Conservation (phyloP, 2,888 invertebrate genomes). For the Chirona hameri region DNA sequence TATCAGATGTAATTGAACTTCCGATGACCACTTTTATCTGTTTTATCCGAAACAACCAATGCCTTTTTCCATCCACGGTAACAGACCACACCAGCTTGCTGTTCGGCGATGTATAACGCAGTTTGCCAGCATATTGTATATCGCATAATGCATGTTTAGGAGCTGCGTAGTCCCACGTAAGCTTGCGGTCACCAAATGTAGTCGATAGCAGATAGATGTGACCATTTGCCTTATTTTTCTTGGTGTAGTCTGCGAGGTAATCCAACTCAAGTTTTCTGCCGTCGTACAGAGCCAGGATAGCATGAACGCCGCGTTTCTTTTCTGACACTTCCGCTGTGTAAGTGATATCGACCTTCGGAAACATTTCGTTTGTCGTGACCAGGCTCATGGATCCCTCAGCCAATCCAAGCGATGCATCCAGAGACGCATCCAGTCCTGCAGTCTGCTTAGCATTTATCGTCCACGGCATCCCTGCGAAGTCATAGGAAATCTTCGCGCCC, state of each 20-base stretch:
- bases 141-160: neutral
- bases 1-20: neutral
- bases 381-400: neutral
- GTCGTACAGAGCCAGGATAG: neutral
- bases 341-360: neutral
- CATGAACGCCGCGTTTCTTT: neutral
- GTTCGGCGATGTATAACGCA: neutral
- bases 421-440: neutral
- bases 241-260: neutral
- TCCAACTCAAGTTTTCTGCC: neutral
- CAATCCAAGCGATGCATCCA: neutral
- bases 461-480: neutral
- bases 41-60: no score
- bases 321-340: neutral
- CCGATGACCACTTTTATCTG: neutral
- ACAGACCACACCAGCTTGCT: neutral
- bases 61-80: neutral
- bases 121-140: neutral
- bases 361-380: neutral
- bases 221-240: neutral
- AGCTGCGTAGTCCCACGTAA: neutral
- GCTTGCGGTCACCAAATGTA: neutral
- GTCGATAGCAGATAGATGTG: neutral
- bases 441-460: neutral
- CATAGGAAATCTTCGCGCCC: neutral